These are phyloP conservation scores for Lepidocyrtoides sp. DNA, from an alignment of 2,888 invertebrate genomes.

Conservation along the genomic window DNA sequence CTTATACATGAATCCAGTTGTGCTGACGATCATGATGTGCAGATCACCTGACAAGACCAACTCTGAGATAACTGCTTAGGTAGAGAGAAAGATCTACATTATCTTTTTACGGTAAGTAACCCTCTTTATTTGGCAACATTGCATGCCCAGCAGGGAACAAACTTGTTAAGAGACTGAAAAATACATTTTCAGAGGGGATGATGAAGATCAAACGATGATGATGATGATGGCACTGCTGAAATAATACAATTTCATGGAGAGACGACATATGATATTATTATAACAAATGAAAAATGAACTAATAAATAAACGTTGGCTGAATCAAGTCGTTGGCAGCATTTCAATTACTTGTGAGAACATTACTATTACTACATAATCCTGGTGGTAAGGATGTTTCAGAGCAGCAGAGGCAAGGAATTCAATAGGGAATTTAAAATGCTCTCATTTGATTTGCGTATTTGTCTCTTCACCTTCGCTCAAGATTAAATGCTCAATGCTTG, in stretches of 20 bases:
- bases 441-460: background rate
- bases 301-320: conserved; percentile 43
- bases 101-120: conserved; percentile 20
- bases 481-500: background rate
- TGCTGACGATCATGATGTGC: background rate
- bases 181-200: background rate
- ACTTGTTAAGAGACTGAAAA: conserved; percentile 55
- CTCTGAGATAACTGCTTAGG: background rate
- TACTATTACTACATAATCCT: background rate
- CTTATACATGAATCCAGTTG: conserved; percentile 13
- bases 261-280: conserved; percentile 6
- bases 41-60: background rate
- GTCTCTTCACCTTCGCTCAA: background rate
- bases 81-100: background rate
- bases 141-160: conserved; percentile 58
- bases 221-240: background rate
- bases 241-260: conserved; percentile 58
- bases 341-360: conserved; percentile 54
- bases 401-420: too few relatives aligned
- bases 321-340: conserved; percentile 58
- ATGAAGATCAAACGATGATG: background rate
- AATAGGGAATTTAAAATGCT: background rate
- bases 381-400: too few relatives aligned
- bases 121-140: conserved; percentile 13
- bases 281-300: conserved; percentile 47